Evolutionary conservation across 2,113 vertebrate genomes (phyloP).

Genomic region (Myrmophylax atrothorax): DNA sequence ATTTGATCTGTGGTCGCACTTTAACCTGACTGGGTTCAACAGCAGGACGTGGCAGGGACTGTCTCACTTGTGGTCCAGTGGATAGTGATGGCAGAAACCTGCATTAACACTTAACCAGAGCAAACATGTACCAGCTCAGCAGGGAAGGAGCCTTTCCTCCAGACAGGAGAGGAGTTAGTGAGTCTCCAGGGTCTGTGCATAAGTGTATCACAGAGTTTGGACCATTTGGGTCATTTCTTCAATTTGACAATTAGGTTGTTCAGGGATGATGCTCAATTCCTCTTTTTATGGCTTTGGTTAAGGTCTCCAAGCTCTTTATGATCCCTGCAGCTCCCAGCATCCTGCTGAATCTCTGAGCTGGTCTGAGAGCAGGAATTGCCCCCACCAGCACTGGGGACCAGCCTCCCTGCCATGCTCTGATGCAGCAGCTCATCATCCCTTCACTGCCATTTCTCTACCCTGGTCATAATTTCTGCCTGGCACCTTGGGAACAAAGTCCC

Average conservation of each 20-base stretch:
- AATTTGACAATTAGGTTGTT: neutral
- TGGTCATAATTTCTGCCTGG: neutral
- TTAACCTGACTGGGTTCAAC: neutral
- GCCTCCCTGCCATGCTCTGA: rapidly evolving
- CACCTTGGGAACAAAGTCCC: neutral
- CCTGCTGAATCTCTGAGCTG: rapidly evolving
- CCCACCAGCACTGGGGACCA: neutral
- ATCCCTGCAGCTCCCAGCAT: neutral
- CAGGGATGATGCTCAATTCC: neutral
- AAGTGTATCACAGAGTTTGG: neutral
- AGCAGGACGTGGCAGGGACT: neutral
- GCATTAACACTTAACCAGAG: neutral
- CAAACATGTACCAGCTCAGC: neutral
- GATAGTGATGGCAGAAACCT: neutral
- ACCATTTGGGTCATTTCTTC: neutral
- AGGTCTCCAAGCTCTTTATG: neutral
- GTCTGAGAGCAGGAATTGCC: neutral
- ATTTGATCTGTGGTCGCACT: neutral
- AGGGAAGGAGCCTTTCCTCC: neutral
- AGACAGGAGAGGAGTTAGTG: neutral
- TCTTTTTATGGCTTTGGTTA: neutral
- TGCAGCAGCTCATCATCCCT: neutral
- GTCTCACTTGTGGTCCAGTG: neutral
- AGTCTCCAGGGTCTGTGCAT: neutral
- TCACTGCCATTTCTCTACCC: rapidly evolving